Conservation (phyloP, 2,113 vertebrate genomes). For the Aspidoscelis tigris region DNA sequence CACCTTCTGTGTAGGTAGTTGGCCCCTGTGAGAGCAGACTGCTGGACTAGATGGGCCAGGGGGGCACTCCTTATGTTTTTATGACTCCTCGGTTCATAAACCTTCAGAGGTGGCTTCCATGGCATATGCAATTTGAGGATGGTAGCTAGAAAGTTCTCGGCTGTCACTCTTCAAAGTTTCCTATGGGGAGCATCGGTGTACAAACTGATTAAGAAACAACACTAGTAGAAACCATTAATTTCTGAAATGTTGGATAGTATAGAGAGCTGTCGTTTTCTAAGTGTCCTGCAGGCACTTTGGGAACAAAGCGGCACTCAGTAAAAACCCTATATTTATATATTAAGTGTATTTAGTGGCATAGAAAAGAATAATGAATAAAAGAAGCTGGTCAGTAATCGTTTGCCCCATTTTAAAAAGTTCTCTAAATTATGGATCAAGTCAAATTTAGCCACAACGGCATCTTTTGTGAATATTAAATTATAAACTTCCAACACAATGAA, state of each 20-base stretch:
- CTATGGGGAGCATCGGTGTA: conserved; percentile 8
- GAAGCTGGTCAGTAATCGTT: not conserved
- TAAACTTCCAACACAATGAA: not conserved
- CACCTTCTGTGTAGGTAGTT: too few species aligned
- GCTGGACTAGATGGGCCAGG: too few species aligned
- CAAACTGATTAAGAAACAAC: conserved; percentile 19
- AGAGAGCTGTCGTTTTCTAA: conserved; percentile 21
- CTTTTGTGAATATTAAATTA: not conserved
- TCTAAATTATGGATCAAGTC: conserved; percentile 12
- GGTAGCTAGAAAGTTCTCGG: not conserved
- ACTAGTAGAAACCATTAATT: conserved; percentile 26
- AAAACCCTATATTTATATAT: not conserved
- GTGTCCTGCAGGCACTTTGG: not conserved
- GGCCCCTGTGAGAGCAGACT: too few species aligned
- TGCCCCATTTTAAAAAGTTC: not conserved
- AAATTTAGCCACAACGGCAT: not conserved
- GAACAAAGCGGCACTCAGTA: not conserved
- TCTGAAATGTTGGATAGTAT: conserved; percentile 13
- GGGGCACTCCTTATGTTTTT: too few species aligned
- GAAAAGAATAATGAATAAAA: conserved; percentile 9
- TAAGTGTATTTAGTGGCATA: conserved; percentile 11
- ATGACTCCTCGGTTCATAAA: not conserved
- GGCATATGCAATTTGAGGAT: not conserved
- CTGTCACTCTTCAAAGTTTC: conserved; percentile 13
- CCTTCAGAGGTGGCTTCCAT: not conserved